Conservation (phyloP, 2,797 vertebrate genomes). For the Notolabrus celidotus region DNA sequence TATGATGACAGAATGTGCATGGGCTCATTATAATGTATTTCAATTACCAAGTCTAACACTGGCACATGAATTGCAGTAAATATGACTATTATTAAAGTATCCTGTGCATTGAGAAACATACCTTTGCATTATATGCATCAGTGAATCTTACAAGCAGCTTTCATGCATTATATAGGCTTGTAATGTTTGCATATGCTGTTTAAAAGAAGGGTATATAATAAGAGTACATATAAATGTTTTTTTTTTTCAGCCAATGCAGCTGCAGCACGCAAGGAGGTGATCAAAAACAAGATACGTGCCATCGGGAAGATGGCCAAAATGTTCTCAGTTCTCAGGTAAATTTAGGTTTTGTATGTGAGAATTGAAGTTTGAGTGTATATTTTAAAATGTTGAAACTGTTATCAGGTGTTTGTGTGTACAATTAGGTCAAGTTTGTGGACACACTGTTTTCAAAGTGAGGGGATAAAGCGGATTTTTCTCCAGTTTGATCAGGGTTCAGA, state of each 20-base stretch:
- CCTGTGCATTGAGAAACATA: neutral
- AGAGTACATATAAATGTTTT: constrained; percentile 4
- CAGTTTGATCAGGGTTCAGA: constrained; percentile 30
- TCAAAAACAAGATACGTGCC: constrained; percentile 89
- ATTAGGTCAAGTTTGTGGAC: neutral
- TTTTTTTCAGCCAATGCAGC: constrained; percentile 85
- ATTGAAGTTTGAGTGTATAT: neutral
- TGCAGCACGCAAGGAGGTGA: constrained; percentile 88
- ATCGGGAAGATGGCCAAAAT: constrained; percentile 91
- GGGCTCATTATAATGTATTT: neutral
- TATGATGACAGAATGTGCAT: neutral
- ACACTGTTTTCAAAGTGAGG: constrained; percentile 15
- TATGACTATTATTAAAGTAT: neutral
- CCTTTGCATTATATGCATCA: neutral
- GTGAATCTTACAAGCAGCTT: neutral
- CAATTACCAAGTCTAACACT: neutral
- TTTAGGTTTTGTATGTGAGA: constrained; percentile 20
- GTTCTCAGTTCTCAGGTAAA: constrained; percentile 89
- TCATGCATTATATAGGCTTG: neutral
- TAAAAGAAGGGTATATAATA: neutral
- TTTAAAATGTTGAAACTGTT: neutral
- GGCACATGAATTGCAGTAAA: neutral
- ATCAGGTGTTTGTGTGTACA: neutral
- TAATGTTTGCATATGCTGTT: neutral
- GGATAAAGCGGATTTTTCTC: constrained; percentile 4